Evolutionary conservation across 1,140 invertebrate genomes (phyloP).

Genomic region (Euborellia annulipes): DNA sequence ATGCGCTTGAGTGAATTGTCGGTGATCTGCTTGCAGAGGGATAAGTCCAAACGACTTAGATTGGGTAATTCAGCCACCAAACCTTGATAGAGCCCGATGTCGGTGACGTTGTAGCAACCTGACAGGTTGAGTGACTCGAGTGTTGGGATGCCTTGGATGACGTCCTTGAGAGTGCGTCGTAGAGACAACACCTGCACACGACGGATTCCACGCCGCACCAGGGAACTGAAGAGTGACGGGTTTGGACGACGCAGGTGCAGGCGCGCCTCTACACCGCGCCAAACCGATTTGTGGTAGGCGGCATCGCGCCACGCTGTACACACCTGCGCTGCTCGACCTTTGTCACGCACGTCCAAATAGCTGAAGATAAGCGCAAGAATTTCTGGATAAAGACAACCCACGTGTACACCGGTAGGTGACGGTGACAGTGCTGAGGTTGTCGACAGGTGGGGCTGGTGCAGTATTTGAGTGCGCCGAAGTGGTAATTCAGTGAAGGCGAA

Average conservation of each 20-base stretch:
- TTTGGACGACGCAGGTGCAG: slow-evolving; percentile 71
- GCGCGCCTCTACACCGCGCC: slow-evolving; percentile 82
- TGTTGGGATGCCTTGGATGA: slow-evolving; percentile 70
- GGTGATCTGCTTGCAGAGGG: slow-evolving; percentile 86
- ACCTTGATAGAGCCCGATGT: slow-evolving; percentile 65
- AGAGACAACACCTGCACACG: slow-evolving; percentile 79
- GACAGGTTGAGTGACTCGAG: slow-evolving; percentile 76
- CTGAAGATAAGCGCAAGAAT: slow-evolving; percentile 83
- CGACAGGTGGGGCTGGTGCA: not conserved
- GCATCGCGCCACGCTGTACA: slow-evolving; percentile 74
- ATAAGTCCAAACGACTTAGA: slow-evolving; percentile 68
- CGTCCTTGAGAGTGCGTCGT: slow-evolving; percentile 65
- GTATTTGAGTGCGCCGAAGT: not conserved
- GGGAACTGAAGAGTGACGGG: slow-evolving; percentile 65
- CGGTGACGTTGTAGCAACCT: slow-evolving; percentile 83
- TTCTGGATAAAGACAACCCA: slow-evolving; percentile 80
- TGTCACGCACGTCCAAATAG: slow-evolving; percentile 72
- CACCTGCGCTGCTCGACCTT: slow-evolving; percentile 78
- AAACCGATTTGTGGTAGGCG: slow-evolving; percentile 80
- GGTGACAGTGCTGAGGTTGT: slow-evolving; percentile 4
- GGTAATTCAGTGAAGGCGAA: no score
- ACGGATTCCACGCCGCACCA: slow-evolving; percentile 73
- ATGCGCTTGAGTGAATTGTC: slow-evolving; percentile 70
- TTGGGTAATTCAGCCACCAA: slow-evolving; percentile 54
- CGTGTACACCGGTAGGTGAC: slow-evolving; percentile 42